Evolutionary conservation across 2,888 invertebrate genomes (phyloP).

Genomic region (Ophion ellenae): DNA sequence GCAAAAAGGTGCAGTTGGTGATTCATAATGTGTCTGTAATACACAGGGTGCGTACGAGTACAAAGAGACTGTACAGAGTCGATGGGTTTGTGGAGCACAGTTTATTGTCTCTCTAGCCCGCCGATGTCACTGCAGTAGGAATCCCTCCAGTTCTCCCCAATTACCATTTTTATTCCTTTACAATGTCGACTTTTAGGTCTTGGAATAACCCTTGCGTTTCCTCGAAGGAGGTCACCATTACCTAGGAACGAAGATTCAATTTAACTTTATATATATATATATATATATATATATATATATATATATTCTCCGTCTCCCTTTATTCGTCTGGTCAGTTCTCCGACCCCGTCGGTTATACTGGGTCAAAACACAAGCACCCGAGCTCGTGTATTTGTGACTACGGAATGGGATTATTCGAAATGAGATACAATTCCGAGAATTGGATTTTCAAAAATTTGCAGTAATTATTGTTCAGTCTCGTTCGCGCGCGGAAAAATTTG

Average conservation of each 20-base stretch:
- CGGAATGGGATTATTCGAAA: constrained; percentile 66
- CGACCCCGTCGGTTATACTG: constrained; percentile 12
- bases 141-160: constrained; percentile 57
- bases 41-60: too few relatives aligned
- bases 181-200: constrained; percentile 62
- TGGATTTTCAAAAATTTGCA: constrained; percentile 65
- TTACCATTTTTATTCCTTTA: constrained; percentile 75
- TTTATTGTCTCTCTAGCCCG: constrained; percentile 55
- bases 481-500: constrained; percentile 38
- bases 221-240: constrained; percentile 68
- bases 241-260: constrained; percentile 68
- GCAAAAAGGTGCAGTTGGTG: background rate
- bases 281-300: background rate
- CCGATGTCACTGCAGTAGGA: constrained; percentile 31
- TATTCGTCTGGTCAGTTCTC: background rate
- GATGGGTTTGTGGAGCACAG: constrained; percentile 17
- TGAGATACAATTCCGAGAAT: constrained; percentile 62
- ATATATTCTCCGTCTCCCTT: constrained; percentile 1
- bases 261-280: constrained; percentile 31
- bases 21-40: background rate
- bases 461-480: constrained; percentile 64
- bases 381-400: constrained; percentile 14
- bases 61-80: constrained; percentile 9
- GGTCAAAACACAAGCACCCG: constrained; percentile 27
- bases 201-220: constrained; percentile 76